Conservation (phyloP, 2,888 invertebrate species). For the Acanthopleura granulata region DNA sequence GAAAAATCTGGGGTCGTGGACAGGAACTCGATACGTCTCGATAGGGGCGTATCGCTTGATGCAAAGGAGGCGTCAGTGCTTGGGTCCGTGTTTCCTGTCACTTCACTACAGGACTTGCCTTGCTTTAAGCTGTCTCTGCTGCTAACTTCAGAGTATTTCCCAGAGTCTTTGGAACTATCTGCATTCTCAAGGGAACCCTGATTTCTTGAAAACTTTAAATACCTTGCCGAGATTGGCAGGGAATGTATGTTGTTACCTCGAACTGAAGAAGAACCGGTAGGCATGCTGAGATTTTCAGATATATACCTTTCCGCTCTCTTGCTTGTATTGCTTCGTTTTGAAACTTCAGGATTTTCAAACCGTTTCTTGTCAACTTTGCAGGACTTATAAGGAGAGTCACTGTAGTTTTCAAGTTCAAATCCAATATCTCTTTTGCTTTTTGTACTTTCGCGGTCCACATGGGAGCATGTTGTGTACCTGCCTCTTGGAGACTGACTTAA, state of each 20-base stretch:
- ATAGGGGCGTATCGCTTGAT: not conserved
- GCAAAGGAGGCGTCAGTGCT: not conserved
- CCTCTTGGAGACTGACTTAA: not conserved
- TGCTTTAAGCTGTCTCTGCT: not conserved
- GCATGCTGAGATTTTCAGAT: too few species aligned
- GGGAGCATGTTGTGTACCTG: not conserved
- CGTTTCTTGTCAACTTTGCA: too few species aligned
- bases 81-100: not conserved
- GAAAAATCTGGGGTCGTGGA: constrained; percentile 4
- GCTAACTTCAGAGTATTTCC: not conserved
- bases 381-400: not conserved
- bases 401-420: not conserved
- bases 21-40: not conserved
- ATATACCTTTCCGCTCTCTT: too few species aligned
- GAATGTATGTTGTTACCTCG: too few species aligned
- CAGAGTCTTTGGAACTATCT: too few species aligned
- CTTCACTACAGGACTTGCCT: not conserved
- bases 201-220: too few species aligned
- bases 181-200: too few species aligned
- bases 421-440: not conserved
- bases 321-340: too few species aligned
- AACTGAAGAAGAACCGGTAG: too few species aligned
- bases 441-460: not conserved
- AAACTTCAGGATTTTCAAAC: too few species aligned
- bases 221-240: not conserved